phyloP scores from a whole-genome alignment of 2,113 vertebrate species.

The Leuciscus idus region DNA sequence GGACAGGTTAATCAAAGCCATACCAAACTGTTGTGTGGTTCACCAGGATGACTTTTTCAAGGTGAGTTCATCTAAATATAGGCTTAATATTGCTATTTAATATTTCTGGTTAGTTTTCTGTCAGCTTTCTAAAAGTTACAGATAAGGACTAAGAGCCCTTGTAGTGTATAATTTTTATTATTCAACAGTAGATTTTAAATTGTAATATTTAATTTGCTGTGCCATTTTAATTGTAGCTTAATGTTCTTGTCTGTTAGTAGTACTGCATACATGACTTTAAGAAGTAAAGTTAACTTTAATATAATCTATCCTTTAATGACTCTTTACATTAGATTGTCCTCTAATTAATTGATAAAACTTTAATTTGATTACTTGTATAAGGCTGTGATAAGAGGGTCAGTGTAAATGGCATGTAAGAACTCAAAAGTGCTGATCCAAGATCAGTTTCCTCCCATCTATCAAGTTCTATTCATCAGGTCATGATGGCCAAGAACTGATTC shows the following conservation, averaged over 20 bases:
- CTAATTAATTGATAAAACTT: neutral
- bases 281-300: neutral
- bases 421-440: neutral
- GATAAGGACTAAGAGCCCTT: accelerated
- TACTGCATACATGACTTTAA: neutral
- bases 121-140: neutral
- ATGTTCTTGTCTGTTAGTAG: neutral
- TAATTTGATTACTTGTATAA: neutral
- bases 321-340: neutral
- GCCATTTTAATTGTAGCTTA: neutral
- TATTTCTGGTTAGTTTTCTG: neutral
- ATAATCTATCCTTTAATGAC: neutral
- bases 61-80: slow-evolving; percentile 66
- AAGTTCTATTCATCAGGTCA: slow-evolving; percentile 35
- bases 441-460: slow-evolving; percentile 28
- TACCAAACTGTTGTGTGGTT: slow-evolving; percentile 83
- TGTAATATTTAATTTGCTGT: neutral
- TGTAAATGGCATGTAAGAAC: neutral
- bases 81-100: neutral
- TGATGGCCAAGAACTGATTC: slow-evolving; percentile 10
- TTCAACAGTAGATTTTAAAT: neutral
- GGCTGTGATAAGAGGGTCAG: neutral
- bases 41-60: slow-evolving; percentile 85
- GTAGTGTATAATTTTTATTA: neutral
- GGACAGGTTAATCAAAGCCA: slow-evolving; percentile 72